Base-by-base conservation (phyloP, 37 sponge, comb jelly and placozoan species). In the Haliclona indistincta region DNA sequence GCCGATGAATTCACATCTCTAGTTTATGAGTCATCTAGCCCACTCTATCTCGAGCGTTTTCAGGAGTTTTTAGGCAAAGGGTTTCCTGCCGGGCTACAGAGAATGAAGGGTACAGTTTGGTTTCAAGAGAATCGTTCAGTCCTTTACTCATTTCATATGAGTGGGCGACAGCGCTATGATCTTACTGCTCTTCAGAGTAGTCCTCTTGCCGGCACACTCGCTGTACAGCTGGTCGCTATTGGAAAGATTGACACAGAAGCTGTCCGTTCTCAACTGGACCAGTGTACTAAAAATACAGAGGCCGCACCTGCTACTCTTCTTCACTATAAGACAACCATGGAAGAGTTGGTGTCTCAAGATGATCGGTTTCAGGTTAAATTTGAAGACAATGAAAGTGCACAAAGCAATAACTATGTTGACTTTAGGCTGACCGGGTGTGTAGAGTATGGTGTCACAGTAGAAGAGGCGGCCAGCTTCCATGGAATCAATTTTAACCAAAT, bases 111-210 rank as follows among this genome's bases (percentile, higher is more conserved):
- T 11, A 82, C 78, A 3, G 62, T 88, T 56, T 88, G 78, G 79
- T 88, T 88, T 73, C 49, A 23, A 15, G 89, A 88, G 67, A 66
- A 72, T 30, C 67, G 74, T 17, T 61, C 69, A 37, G 67, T 54
- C 38, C 78, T 82, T 34, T 88, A 88, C 36, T 71, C 49, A 15
- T 88, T 88, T 38, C 89, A 88, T 54, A 83, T 82, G 89, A 88
- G 89, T 64, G 89, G 89, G 0, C 53, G 89, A 34, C 73, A 78
- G 29, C 73, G 89, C 26, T 88, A 83, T 54, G 89, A 88, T 67
- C 47, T 88, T 5, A 29, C 51, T 4, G 64, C 72, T 2, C 70
- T 71, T 40, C 35, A 22, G 19, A 25, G 65, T 26, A 66, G 61
- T 2, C 64, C 79, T 43, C 45, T 68, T 17, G 43, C 22, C 25